phyloP scores from a whole-genome alignment of 2,888 invertebrate species.

The Chalcosyrphus nemorum region DNA sequence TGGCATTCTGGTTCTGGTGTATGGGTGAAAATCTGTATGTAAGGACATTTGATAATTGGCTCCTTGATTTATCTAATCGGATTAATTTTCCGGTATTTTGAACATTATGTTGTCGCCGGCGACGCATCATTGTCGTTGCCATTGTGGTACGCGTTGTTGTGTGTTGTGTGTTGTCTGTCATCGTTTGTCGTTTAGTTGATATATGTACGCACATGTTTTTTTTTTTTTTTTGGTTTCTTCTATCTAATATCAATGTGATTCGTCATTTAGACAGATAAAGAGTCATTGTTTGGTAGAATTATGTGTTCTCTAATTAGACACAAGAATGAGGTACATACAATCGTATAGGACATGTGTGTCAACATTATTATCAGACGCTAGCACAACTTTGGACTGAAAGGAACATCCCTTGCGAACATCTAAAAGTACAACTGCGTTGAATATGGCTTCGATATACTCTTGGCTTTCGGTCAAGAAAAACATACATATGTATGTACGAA shows the following conservation, averaged over 20 bases:
- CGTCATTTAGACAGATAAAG: background rate
- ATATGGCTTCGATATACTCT: too few species aligned
- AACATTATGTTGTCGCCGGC: conserved; percentile 51
- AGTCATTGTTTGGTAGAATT: background rate
- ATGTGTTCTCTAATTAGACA: background rate
- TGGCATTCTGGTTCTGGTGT: background rate
- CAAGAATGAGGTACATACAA: background rate
- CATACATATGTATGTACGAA: too few species aligned
- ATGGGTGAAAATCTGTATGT: conserved; percentile 47
- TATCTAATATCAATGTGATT: background rate
- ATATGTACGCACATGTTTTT: too few species aligned
- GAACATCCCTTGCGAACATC: too few species aligned
- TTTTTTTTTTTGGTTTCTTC: background rate
- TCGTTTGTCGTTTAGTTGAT: conserved; percentile 27
- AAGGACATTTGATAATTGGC: conserved; percentile 67
- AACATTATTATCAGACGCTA: too few species aligned
- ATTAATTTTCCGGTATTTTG: conserved; percentile 70
- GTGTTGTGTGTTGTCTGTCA: conserved; percentile 36
- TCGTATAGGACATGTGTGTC: too few species aligned
- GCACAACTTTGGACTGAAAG: too few species aligned
- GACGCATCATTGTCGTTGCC: conserved; percentile 23
- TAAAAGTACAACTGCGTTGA: too few species aligned
- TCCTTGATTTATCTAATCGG: conserved; percentile 68
- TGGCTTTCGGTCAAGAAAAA: too few species aligned
- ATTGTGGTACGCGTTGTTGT: conserved; percentile 4